Conservation (phyloP, 2,113 vertebrate species). For the Alligator mississippiensis region DNA sequence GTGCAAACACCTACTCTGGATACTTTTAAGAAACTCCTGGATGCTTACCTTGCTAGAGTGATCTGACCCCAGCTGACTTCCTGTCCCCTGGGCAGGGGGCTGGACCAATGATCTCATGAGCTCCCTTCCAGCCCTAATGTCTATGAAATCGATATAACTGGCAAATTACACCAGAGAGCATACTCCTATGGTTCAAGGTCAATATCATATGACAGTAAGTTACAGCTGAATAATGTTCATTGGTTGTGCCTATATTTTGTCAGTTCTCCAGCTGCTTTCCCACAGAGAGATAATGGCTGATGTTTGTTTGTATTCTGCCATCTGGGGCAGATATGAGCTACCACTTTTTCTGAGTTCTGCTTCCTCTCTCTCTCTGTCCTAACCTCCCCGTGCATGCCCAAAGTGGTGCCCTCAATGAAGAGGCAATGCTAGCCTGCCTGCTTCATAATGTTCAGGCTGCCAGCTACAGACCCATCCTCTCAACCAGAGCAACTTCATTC, state of each 20-base stretch:
- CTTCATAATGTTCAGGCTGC: neutral
- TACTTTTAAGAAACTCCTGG: no score
- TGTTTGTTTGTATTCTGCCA: neutral
- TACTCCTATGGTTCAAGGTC: neutral
- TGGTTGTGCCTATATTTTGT: slow-evolving; percentile 20
- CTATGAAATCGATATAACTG: neutral
- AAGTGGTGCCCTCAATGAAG: neutral
- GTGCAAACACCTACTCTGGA: no score
- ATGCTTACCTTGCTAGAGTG: neutral
- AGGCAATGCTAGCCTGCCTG: neutral
- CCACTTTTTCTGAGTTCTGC: neutral
- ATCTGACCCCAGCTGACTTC: neutral
- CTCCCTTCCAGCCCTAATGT: no score
- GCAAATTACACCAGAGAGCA: neutral
- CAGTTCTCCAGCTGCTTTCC: slow-evolving; percentile 37
- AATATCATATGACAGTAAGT: neutral
- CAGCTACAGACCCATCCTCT: neutral
- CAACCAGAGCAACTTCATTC: neutral
- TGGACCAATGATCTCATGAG: no score
- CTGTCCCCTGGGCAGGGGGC: no score
- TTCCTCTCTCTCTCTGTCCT: neutral
- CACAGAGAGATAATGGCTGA: neutral
- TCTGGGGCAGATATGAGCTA: neutral
- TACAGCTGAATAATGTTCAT: neutral
- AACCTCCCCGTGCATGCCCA: neutral